These are phyloP conservation scores for Drosophila virilis DNA, from an alignment of 1,140 invertebrate species.

Conservation along the genomic window DNA sequence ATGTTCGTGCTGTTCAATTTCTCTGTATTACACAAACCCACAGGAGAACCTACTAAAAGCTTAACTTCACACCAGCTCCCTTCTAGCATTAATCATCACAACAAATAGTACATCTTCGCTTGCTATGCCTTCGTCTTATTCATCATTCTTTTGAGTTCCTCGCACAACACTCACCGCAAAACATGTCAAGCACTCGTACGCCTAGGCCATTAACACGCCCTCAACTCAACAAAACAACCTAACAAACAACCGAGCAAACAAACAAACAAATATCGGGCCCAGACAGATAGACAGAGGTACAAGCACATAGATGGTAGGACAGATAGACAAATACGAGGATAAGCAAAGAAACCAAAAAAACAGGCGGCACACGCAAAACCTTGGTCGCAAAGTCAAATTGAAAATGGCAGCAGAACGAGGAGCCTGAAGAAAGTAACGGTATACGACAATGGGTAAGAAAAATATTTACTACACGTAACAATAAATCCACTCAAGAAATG, in stretches of 20 bases:
- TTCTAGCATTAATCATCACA: constrained; percentile 65
- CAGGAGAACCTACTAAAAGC: neutral
- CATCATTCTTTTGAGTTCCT: constrained; percentile 38
- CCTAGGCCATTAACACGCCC: constrained; percentile 75
- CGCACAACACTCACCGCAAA: constrained; percentile 59
- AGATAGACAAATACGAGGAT: constrained; percentile 33
- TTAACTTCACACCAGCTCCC: constrained; percentile 7
- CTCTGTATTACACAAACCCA: constrained; percentile 9
- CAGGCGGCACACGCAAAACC: constrained; percentile 56
- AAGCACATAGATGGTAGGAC: constrained; percentile 17
- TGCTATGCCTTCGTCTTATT: neutral
- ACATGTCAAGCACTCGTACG: constrained; percentile 69
- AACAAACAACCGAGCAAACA: constrained; percentile 23
- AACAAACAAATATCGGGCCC: constrained; percentile 35
- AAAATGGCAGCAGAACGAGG: constrained; percentile 28
- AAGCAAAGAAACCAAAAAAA: constrained; percentile 2
- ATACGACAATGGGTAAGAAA: constrained; percentile 41
- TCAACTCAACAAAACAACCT: constrained; percentile 40
- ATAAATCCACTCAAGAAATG: constrained; percentile 68
- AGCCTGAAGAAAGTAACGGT: constrained; percentile 9
- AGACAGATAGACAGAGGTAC: constrained; percentile 33
- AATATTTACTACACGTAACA: constrained; percentile 75
- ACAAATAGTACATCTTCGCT: constrained; percentile 54
- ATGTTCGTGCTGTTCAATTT: constrained; percentile 15
- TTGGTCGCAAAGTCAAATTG: constrained; percentile 68